These are phyloP conservation scores for Corbicula japonica DNA, from an alignment of 2,888 invertebrate genomes.

Conservation along the genomic window DNA sequence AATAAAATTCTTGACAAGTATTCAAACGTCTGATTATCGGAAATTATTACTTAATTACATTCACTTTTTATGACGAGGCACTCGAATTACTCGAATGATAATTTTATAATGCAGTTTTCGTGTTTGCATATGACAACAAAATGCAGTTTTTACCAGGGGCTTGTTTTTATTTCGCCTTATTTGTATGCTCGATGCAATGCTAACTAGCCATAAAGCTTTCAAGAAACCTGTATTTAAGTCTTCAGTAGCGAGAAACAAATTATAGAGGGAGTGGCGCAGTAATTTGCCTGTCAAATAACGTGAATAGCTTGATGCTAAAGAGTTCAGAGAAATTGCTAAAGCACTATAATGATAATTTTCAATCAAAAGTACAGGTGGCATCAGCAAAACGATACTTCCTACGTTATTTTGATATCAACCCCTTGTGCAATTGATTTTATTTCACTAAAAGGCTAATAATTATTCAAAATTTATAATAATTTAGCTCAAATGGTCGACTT, in stretches of 20 bases:
- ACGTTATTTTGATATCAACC: constrained; percentile 20
- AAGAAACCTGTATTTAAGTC: constrained; percentile 53
- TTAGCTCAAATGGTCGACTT: constrained; percentile 44
- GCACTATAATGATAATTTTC: constrained; percentile 14
- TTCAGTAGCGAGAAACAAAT: constrained; percentile 62
- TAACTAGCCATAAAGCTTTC: constrained; percentile 59
- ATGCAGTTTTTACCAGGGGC: constrained; percentile 7
- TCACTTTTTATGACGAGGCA: not conserved
- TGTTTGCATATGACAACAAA: constrained; percentile 15
- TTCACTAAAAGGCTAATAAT: constrained; percentile 68
- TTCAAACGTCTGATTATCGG: constrained; percentile 36
- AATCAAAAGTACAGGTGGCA: constrained; percentile 39
- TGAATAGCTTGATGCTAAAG: constrained; percentile 61
- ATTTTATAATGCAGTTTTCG: constrained; percentile 33
- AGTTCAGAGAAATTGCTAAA: constrained; percentile 34
- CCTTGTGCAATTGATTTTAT: constrained; percentile 68
- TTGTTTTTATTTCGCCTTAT: constrained; percentile 40
- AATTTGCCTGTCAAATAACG: constrained; percentile 66
- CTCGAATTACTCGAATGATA: constrained; percentile 16
- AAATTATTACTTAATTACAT: constrained; percentile 35
- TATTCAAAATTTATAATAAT: constrained; percentile 56
- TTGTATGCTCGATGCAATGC: constrained; percentile 47
- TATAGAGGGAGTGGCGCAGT: constrained; percentile 63
- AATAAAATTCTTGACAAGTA: constrained; percentile 36
- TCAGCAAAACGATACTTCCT: constrained; percentile 15